Evolutionary conservation across 2,797 vertebrate genomes (phyloP).

Genomic region (Falco biarmicus): DNA sequence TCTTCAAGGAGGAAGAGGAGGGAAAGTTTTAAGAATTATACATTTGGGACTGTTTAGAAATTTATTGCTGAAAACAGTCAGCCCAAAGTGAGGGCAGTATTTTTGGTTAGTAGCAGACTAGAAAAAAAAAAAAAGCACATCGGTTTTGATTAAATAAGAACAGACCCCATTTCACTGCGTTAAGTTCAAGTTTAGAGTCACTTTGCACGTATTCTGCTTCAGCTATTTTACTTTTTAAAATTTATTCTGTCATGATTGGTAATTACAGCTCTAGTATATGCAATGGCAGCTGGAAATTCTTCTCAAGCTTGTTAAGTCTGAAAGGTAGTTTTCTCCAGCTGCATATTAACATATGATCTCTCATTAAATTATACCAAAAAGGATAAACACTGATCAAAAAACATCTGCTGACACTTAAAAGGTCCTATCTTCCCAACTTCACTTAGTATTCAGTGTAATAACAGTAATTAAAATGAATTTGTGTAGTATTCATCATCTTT

Average conservation of each 20-base stretch:
- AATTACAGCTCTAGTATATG: conserved; percentile 49
- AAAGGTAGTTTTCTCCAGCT: conserved; percentile 62
- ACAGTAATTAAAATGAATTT: conserved; percentile 59
- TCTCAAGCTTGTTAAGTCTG: conserved; percentile 49
- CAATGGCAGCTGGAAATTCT: conserved; percentile 55
- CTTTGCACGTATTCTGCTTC: background rate
- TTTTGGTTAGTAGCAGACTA: background rate
- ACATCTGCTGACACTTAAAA: conserved; percentile 58
- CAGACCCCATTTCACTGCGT: background rate
- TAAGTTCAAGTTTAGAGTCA: background rate
- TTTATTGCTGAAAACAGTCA: background rate
- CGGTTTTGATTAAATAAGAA: background rate
- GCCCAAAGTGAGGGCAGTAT: background rate
- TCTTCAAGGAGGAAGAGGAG: background rate
- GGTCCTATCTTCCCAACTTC: conserved; percentile 22
- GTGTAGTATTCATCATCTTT: conserved; percentile 19
- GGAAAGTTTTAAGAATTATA: background rate
- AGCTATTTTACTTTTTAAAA: background rate
- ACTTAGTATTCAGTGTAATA: conserved; percentile 44
- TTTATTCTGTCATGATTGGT: conserved; percentile 60
- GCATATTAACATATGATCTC: conserved; percentile 63
- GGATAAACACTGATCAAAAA: conserved; percentile 69
- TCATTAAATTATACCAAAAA: conserved; percentile 63
- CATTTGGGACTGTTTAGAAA: background rate
- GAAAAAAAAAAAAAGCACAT: background rate